phyloP scores from a whole-genome alignment of 2,113 vertebrate species.

The Rhabdornis inornatus region DNA sequence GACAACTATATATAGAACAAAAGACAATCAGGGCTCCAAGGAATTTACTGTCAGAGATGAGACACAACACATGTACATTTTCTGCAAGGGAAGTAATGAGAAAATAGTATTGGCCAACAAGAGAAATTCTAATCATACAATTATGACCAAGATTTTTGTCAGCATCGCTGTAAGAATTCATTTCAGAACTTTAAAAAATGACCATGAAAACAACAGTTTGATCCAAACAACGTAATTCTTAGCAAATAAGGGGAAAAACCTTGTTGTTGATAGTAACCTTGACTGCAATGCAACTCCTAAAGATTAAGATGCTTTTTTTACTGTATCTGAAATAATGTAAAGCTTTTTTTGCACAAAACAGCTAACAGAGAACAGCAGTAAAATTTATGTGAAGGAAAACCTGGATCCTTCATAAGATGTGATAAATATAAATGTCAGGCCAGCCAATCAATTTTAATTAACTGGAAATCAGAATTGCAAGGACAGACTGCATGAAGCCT shows the following conservation, averaged over 20 bases:
- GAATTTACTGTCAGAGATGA: background rate
- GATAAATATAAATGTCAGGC: background rate
- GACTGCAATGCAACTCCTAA: background rate
- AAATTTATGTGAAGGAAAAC: background rate
- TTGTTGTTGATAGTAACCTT: background rate
- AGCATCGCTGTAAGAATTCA: background rate
- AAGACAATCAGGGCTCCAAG: background rate
- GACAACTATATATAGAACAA: background rate
- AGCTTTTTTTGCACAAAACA: background rate
- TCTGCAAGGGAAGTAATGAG: background rate
- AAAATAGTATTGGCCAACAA: background rate
- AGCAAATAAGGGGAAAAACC: background rate
- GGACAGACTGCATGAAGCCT: background rate
- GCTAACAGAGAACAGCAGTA: background rate
- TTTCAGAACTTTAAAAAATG: background rate
- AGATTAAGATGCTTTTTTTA: background rate
- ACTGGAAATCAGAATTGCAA: background rate
- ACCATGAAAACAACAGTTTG: background rate
- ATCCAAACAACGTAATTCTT: background rate
- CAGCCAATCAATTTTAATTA: background rate
- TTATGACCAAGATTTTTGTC: background rate
- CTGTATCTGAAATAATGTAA: background rate
- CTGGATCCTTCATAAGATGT: background rate
- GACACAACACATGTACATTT: background rate
- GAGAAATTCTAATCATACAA: background rate